Conservation (phyloP, 2,888 invertebrate species). For the Drosophila kambysellisi region DNA sequence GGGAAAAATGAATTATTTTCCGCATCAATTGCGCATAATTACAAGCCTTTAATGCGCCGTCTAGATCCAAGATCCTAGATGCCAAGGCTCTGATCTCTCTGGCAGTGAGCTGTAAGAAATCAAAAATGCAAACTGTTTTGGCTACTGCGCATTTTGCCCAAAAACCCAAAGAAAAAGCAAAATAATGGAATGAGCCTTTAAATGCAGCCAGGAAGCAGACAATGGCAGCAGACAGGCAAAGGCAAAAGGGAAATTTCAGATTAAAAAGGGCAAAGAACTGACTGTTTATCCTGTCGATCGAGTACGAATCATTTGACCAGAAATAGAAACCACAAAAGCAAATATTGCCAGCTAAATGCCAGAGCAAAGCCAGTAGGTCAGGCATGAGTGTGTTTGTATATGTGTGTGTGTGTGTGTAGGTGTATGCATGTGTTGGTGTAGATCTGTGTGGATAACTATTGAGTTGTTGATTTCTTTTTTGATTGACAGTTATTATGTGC, state of each 20-base stretch:
- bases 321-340: conserved; percentile 80
- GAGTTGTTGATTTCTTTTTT: conserved; percentile 61
- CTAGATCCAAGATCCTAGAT: conserved; percentile 24
- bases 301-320: conserved; percentile 78
- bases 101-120: conserved; percentile 74
- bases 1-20: conserved; percentile 45
- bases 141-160: conserved; percentile 74
- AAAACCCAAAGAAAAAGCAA: background rate
- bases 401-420: conserved; percentile 8
- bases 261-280: conserved; percentile 63
- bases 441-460: conserved; percentile 48
- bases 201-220: conserved; percentile 55
- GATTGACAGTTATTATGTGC: conserved; percentile 72
- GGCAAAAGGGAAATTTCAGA: conserved; percentile 73
- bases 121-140: conserved; percentile 57
- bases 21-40: conserved; percentile 64
- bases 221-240: conserved; percentile 35
- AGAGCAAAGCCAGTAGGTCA: conserved; percentile 67
- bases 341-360: conserved; percentile 18
- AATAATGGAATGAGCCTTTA: conserved; percentile 63
- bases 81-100: conserved; percentile 14
- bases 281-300: conserved; percentile 66
- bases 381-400: conserved; percentile 12
- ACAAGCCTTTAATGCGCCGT: conserved; percentile 53
- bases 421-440: conserved; percentile 18